phyloP scores from a whole-genome alignment of 2,113 vertebrate genomes.

The Saimiri boliviensis region DNA sequence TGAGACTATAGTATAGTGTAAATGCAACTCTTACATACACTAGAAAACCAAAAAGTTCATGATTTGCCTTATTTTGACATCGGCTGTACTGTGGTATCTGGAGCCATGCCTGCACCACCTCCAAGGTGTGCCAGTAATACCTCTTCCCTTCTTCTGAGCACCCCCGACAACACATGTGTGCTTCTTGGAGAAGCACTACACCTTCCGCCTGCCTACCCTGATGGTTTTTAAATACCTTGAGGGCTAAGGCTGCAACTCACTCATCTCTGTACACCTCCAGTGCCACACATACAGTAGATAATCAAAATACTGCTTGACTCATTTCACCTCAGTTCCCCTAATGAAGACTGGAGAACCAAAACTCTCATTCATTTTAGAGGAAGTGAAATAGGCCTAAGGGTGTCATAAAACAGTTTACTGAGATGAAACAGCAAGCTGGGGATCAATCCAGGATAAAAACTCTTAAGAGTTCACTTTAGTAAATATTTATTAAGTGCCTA shows the following conservation, averaged over 20 bases:
- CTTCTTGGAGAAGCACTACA: not conserved
- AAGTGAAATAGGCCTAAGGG: conserved; percentile 53
- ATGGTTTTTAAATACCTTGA: not conserved
- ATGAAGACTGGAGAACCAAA: not conserved
- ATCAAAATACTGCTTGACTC: not conserved
- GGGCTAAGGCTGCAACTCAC: not conserved
- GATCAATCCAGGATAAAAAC: conserved; percentile 58
- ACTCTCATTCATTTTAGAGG: not conserved
- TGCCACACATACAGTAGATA: not conserved
- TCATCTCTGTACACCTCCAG: not conserved
- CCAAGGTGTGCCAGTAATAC: not conserved
- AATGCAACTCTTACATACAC: not conserved
- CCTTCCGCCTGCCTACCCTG: not conserved
- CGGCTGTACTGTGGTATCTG: not conserved
- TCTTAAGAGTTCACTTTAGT: conserved; percentile 55
- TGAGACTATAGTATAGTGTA: not conserved
- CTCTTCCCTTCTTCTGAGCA: not conserved
- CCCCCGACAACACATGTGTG: not conserved
- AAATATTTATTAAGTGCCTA: conserved; percentile 73
- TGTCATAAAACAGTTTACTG: conserved; percentile 44
- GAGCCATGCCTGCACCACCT: not conserved
- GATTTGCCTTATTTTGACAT: not conserved
- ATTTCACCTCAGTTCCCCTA: conserved; percentile 14
- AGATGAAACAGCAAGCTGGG: conserved; percentile 53
- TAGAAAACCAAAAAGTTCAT: not conserved